These are phyloP conservation scores for Hypercompe scribonia DNA, from an alignment of 2,888 invertebrate genomes.

Conservation along the genomic window DNA sequence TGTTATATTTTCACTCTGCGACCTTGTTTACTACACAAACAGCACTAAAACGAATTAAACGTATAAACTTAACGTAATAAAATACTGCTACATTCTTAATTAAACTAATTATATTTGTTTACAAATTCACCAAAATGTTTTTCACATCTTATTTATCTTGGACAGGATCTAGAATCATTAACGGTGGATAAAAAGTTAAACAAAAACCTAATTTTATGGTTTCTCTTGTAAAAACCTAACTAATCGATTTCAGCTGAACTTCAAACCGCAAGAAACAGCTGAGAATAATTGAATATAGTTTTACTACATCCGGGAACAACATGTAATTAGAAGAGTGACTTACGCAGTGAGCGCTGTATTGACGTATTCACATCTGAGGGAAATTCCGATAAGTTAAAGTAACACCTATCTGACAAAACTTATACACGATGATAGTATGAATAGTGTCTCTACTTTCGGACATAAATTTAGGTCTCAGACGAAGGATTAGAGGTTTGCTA, in stretches of 20 bases:
- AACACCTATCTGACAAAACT: not conserved
- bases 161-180: not conserved
- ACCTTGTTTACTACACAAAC: not conserved
- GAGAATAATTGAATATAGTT: not conserved
- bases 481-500: not conserved
- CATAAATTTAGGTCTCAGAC: not conserved
- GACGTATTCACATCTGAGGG: not conserved
- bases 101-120: not conserved
- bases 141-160: not conserved
- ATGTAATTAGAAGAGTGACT: not conserved
- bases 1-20: not conserved
- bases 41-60: too few species aligned
- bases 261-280: constrained; percentile 1
- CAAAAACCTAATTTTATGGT: not conserved
- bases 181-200: not conserved
- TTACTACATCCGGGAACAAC: not conserved
- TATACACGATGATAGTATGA: not conserved
- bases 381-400: not conserved
- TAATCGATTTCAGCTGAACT: not conserved
- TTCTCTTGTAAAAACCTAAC: not conserved
- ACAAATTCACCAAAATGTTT: not conserved
- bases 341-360: not conserved
- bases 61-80: not conserved
- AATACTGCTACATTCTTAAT: not conserved
- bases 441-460: too few species aligned